Percentiles rank a stretch among this genome's conserved stretches.
Evolutionary conservation across 2,797 vertebrate species (phyloP).

Genomic region (Phoeniculus purpureus): DNA sequence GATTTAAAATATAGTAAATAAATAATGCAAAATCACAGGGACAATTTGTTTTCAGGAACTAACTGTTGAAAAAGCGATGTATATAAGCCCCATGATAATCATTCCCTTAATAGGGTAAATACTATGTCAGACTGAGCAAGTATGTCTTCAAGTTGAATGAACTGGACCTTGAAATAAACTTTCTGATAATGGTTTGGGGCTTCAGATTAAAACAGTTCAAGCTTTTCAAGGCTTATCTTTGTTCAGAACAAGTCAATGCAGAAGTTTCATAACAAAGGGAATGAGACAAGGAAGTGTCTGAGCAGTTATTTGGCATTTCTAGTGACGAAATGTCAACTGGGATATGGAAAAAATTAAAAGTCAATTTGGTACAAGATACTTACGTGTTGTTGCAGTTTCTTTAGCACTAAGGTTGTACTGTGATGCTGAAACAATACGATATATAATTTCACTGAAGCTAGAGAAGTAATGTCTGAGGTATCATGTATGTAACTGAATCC

Average conservation of each 20-base stretch:
- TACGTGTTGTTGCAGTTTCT: not conserved
- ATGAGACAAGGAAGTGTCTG: not conserved
- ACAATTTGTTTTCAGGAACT: not conserved
- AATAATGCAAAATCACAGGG: not conserved
- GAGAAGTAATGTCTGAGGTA: not conserved
- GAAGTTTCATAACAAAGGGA: not conserved
- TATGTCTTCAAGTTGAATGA: not conserved
- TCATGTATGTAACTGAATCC: not conserved
- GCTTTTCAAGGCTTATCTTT: not conserved
- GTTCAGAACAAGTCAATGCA: not conserved
- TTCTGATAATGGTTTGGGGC: not conserved
- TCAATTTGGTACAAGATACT: not conserved
- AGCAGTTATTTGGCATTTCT: not conserved
- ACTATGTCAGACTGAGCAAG: not conserved
- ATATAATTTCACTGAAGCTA: not conserved
- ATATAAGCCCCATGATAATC: not conserved
- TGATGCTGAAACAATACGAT: not conserved
- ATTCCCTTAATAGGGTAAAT: not conserved
- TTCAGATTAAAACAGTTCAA: not conserved
- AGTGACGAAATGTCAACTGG: not conserved
- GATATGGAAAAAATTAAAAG: not conserved
- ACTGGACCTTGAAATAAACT: not conserved
- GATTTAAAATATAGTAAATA: not conserved
- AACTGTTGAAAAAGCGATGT: not conserved
- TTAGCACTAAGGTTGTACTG: not conserved